A percentile compares a stretch with the other conserved stretches of the same genome.
Conservation (phyloP, 2,888 invertebrate genomes). For the Drosophila planitibia region DNA sequence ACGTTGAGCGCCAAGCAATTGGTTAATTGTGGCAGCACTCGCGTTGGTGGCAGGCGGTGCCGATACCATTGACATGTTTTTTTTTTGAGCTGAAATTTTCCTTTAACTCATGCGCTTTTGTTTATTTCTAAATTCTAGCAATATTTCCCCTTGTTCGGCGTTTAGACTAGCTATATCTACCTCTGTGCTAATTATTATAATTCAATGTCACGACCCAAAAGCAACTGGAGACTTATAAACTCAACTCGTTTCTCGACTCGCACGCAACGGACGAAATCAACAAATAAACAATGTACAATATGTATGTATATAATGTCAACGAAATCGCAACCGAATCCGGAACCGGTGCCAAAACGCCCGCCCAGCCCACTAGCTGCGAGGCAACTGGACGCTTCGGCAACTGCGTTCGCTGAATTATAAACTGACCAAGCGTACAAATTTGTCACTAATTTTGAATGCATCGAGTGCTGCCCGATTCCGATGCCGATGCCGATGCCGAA, state of each 20-base stretch:
- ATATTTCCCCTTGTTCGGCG: conserved; percentile 71
- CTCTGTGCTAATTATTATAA: conserved; percentile 80
- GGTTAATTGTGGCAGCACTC: conserved; percentile 34
- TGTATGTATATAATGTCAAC: conserved; percentile 25
- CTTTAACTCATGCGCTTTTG: conserved; percentile 33
- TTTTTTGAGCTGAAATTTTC: conserved; percentile 35
- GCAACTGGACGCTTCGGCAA: conserved; percentile 22
- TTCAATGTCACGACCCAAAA: conserved; percentile 67
- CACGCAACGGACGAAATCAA: conserved; percentile 66
- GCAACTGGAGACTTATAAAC: conserved; percentile 31
- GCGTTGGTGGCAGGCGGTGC: conserved; percentile 34
- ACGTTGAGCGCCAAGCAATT: conserved; percentile 86
- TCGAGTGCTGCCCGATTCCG: conserved; percentile 1
- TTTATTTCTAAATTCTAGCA: conserved; percentile 47
- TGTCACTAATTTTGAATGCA: conserved; percentile 15
- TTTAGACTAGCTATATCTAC: conserved; percentile 53
- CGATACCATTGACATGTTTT: conserved; percentile 29
- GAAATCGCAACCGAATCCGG: conserved; percentile 32
- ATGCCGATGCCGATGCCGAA: conserved; percentile 1
- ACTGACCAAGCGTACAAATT: conserved; percentile 19
- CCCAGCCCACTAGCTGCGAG: conserved; percentile 11
- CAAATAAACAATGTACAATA: neutral
- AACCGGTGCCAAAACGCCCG: conserved; percentile 14
- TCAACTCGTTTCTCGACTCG: conserved; percentile 52
- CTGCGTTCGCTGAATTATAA: conserved; percentile 28